phyloP scores from a whole-genome alignment of 2,113 vertebrate genomes.

The Oxygymnocypris stewartii region DNA sequence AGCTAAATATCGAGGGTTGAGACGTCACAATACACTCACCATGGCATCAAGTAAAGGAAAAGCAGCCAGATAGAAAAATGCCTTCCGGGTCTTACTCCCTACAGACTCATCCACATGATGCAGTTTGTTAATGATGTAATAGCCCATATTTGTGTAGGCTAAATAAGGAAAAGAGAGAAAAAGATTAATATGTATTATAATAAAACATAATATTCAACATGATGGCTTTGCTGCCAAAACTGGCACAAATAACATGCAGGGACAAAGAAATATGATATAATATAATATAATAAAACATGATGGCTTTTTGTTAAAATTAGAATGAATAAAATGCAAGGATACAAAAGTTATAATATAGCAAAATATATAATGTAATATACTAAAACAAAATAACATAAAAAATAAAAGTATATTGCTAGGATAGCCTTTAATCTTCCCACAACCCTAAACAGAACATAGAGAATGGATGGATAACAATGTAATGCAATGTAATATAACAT shows the following conservation, averaged over 20 bases:
- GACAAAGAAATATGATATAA: neutral
- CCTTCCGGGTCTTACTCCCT: constrained; percentile 85
- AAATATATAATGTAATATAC: too few relatives aligned
- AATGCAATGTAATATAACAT: too few relatives aligned
- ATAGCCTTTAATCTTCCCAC: too few relatives aligned
- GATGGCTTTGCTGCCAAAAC: neutral
- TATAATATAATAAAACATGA: too few relatives aligned
- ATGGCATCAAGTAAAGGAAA: constrained; percentile 91
- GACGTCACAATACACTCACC: constrained; percentile 72
- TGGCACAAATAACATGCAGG: neutral
- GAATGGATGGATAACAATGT: too few relatives aligned
- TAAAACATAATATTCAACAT: neutral
- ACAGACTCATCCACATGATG: constrained; percentile 91
- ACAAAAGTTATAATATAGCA: too few relatives aligned
- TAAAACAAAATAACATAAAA: too few relatives aligned
- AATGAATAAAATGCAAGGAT: neutral
- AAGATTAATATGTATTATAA: constrained; percentile 10
- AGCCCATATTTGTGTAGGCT: constrained; percentile 88
- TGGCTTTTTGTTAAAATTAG: neutral
- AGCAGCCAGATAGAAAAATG: constrained; percentile 87
- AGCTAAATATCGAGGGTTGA: neutral
- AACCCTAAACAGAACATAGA: too few relatives aligned
- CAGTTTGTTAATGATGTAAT: constrained; percentile 91
- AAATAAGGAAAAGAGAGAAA: constrained; percentile 50
- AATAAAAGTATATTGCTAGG: too few relatives aligned